Conservation (phyloP, 2,797 vertebrate species). For the Rhinoraja longicauda region DNA sequence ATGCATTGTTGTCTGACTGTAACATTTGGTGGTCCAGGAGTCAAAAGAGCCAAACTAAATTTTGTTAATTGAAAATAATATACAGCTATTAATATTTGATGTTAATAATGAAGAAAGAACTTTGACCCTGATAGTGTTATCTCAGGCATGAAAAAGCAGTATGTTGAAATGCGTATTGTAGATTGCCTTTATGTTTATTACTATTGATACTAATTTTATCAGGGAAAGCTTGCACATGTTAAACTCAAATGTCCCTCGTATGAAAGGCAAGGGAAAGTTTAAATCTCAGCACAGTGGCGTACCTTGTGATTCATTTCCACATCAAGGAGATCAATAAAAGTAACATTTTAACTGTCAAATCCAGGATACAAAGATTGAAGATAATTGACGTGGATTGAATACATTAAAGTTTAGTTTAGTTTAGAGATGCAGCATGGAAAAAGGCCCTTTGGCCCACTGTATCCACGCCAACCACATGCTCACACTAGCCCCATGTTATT, state of each 20-base stretch:
- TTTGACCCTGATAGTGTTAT: not conserved
- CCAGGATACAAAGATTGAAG: not conserved
- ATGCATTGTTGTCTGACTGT: too few relatives aligned
- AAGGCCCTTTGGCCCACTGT: too few relatives aligned
- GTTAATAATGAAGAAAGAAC: too few relatives aligned
- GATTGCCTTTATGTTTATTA: not conserved
- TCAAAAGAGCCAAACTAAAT: too few relatives aligned
- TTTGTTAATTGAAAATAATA: too few relatives aligned
- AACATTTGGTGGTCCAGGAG: too few relatives aligned
- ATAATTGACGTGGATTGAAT: not conserved
- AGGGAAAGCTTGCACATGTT: not conserved
- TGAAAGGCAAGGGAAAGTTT: not conserved
- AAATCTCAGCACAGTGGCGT: not conserved
- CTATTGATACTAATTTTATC: slow-evolving; percentile 6
- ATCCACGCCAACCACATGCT: too few relatives aligned
- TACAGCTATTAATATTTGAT: too few relatives aligned
- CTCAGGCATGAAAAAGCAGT: not conserved
- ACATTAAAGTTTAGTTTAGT: not conserved
- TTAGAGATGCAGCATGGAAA: too few relatives aligned
- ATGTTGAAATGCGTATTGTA: not conserved
- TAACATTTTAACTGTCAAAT: not conserved
- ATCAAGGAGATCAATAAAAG: not conserved
- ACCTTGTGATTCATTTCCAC: not conserved
- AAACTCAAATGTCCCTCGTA: not conserved
- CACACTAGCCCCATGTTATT: too few relatives aligned